Evolutionary conservation across 2,113 vertebrate genomes (phyloP).

Genomic region (Gopherus evgoodei): DNA sequence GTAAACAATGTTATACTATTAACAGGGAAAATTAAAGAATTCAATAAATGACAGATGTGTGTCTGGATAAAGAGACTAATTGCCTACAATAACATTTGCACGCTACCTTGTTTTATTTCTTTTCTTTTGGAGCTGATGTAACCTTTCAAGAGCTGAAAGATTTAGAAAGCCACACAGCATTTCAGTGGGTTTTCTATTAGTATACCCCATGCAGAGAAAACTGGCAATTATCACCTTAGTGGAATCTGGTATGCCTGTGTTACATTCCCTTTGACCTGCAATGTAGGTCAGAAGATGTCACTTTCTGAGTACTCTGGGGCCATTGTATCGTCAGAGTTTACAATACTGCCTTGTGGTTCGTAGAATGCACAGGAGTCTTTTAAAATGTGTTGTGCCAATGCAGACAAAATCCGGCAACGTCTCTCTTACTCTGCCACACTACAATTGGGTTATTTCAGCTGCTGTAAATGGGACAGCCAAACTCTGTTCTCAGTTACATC

Average conservation of each 20-base stretch:
- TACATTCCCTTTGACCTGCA: conserved; percentile 85
- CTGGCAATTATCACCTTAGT: conserved; percentile 86
- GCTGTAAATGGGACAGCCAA: accelerated
- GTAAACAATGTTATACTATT: neutral
- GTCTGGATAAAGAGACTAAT: neutral
- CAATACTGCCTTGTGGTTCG: neutral
- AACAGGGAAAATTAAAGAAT: conserved; percentile 10
- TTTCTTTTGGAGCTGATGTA: conserved; percentile 48
- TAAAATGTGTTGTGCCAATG: neutral
- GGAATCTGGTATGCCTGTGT: conserved; percentile 84
- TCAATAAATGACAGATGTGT: conserved; percentile 15
- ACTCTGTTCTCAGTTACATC: neutral
- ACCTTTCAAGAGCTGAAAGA: conserved; percentile 74
- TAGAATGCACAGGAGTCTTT: neutral
- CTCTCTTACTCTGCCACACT: neutral
- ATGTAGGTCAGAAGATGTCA: conserved; percentile 76
- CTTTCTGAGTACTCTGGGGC: conserved; percentile 52
- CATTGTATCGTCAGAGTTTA: conserved; percentile 18
- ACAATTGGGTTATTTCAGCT: neutral
- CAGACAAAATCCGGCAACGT: neutral
- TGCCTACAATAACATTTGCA: neutral
- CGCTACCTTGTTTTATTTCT: neutral
- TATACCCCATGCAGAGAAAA: conserved; percentile 81
- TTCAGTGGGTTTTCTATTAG: conserved; percentile 80
- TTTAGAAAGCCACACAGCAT: conserved; percentile 22